Evolutionary conservation across 2,113 vertebrate genomes (phyloP).

Genomic region (Malurus melanocephalus): DNA sequence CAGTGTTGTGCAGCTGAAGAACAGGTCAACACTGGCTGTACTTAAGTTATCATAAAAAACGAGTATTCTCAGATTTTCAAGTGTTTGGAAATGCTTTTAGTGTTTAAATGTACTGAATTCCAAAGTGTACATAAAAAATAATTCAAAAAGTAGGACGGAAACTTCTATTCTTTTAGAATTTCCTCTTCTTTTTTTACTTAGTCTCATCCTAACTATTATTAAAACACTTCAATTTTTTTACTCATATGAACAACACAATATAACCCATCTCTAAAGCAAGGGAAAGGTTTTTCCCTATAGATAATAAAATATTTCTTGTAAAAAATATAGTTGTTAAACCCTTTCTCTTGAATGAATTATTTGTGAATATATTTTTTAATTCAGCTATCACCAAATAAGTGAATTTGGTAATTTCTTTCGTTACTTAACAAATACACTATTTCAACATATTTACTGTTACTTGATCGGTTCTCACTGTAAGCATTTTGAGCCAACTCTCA

Average conservation of each 20-base stretch:
- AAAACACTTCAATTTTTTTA: background rate
- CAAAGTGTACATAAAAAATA: background rate
- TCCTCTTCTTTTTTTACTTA: background rate
- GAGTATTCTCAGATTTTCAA: background rate
- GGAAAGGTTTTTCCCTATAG: background rate
- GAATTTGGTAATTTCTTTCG: background rate
- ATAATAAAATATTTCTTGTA: background rate
- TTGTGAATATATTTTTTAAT: background rate
- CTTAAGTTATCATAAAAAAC: background rate
- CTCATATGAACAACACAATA: background rate
- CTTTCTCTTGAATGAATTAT: background rate
- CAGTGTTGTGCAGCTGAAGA: background rate
- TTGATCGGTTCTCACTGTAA: background rate
- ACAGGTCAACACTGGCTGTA: background rate
- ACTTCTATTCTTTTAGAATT: background rate
- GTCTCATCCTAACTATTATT: background rate
- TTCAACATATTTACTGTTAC: background rate
- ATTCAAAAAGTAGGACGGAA: background rate
- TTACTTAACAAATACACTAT: background rate
- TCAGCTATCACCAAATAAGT: background rate
- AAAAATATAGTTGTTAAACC: background rate
- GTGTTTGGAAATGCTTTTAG: background rate
- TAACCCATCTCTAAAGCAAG: background rate
- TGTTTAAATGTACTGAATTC: background rate
- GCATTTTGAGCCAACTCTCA: background rate